Evolutionary conservation across 1,140 invertebrate species (phyloP).

Genomic region (Charaxes varanes): DNA sequence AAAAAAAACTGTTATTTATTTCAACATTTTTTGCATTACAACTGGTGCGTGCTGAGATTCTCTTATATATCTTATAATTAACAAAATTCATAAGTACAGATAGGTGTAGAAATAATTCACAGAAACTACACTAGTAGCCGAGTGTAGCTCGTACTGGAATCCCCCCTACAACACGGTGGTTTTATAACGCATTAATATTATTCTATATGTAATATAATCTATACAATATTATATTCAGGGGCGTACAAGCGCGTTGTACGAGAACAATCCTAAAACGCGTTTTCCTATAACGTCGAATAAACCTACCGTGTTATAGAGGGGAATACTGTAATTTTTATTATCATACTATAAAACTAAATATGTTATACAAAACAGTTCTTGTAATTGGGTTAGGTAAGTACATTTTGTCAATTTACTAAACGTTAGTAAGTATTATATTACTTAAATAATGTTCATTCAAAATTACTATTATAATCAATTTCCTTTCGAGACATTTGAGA

Average conservation of each 20-base stretch:
- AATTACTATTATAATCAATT: not conserved
- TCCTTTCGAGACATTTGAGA: not conserved
- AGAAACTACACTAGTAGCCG: too few species aligned
- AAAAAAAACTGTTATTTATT: slow-evolving; percentile 30
- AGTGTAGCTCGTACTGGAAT: too few species aligned
- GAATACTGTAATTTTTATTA: too few species aligned
- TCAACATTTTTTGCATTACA: slow-evolving; percentile 35
- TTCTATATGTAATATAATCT: too few species aligned
- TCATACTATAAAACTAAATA: too few species aligned
- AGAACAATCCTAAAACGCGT: too few species aligned
- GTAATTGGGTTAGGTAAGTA: not conserved
- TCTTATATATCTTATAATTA: slow-evolving; percentile 16
- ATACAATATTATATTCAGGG: too few species aligned
- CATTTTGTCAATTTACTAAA: not conserved
- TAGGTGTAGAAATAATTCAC: not conserved
- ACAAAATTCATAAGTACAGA: slow-evolving; percentile 32
- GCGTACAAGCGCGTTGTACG: too few species aligned
- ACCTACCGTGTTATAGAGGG: too few species aligned
- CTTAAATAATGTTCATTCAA: not conserved
- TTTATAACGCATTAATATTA: too few species aligned
- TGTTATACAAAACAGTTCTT: not conserved
- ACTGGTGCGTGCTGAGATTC: slow-evolving; percentile 39
- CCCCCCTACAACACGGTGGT: too few species aligned
- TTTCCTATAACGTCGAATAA: too few species aligned
- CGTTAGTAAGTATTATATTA: not conserved